These are phyloP conservation scores for Centroberyx gerrardi DNA, from an alignment of 2,797 vertebrate genomes.

Conservation along the genomic window DNA sequence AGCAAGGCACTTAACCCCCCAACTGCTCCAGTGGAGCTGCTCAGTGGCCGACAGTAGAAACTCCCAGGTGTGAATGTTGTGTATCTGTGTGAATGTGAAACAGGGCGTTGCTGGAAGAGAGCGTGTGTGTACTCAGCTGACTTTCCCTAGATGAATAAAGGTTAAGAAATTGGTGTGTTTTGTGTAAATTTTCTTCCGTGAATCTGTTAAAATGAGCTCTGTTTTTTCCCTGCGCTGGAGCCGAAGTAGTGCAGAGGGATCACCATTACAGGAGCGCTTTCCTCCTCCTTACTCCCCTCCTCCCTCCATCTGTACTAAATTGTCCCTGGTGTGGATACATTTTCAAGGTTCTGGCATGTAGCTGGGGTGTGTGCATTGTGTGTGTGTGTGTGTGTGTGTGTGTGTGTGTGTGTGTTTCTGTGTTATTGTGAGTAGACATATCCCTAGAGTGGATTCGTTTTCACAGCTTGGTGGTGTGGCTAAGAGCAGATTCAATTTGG, in stretches of 20 bases:
- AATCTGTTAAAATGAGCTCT: conserved; percentile 44
- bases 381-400: not conserved
- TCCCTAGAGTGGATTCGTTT: conserved; percentile 75
- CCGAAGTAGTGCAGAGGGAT: conserved; percentile 45
- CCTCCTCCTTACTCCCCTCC: conserved; percentile 43
- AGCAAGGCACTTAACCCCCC: not conserved
- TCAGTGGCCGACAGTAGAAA: not conserved
- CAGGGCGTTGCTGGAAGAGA: conserved; percentile 4
- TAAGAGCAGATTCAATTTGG: conserved; percentile 67
- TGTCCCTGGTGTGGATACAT: conserved; percentile 70
- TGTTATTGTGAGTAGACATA: conserved; percentile 50
- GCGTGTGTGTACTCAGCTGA: not conserved
- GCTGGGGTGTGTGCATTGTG: conserved; percentile 33
- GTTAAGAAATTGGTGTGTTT: conserved; percentile 29
- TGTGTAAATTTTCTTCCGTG: not conserved
- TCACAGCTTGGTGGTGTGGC: conserved; percentile 67
- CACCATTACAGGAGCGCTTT: conserved; percentile 46
- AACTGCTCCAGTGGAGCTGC: not conserved
- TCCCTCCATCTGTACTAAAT: conserved; percentile 64
- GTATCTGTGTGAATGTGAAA: conserved; percentile 19
- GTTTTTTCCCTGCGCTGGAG: conserved; percentile 21
- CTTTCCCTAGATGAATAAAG: not conserved
- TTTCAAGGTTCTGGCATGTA: conserved; percentile 69
- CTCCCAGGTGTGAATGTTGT: conserved; percentile 9
- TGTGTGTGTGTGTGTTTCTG: conserved; percentile 29